These are phyloP conservation scores for Taphrorychus bicolor DNA, from an alignment of 2,888 invertebrate species.

Conservation along the genomic window DNA sequence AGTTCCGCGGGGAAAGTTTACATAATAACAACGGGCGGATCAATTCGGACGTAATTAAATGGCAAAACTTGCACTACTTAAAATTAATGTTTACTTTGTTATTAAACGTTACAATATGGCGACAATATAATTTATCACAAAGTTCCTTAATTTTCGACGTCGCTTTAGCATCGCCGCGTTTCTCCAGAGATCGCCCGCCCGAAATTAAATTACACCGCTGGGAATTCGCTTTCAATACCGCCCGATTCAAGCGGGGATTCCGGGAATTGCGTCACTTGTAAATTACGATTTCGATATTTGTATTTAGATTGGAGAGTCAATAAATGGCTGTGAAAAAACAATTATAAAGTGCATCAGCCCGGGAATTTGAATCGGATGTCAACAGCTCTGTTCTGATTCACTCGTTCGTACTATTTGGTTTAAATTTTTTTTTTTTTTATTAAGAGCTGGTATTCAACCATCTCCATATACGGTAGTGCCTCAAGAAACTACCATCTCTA, in stretches of 20 bases:
- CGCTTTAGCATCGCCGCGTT: background rate
- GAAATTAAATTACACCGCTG: constrained; percentile 15
- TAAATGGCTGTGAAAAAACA: background rate
- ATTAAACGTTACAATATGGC: constrained; percentile 16
- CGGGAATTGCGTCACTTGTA: background rate
- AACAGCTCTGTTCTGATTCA: too few species aligned
- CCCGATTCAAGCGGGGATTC: constrained; percentile 1
- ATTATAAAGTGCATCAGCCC: background rate
- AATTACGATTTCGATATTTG: background rate
- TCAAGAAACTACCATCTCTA: too few species aligned
- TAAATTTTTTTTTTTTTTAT: too few species aligned
- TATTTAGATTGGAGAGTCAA: background rate
- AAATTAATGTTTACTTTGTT: constrained; percentile 8
- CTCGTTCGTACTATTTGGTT: too few species aligned
- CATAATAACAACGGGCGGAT: background rate
- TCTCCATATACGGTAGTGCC: too few species aligned
- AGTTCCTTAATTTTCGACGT: constrained; percentile 15
- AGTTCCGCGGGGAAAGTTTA: too few species aligned
- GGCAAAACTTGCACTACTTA: background rate
- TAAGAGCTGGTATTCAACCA: too few species aligned
- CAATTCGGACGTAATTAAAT: constrained; percentile 5
- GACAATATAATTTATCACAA: constrained; percentile 24
- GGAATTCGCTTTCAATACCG: constrained; percentile 14
- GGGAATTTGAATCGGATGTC: background rate
- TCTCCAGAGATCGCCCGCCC: constrained; percentile 4